Evolutionary conservation across 2,797 vertebrate genomes (phyloP).

Genomic region (Gallinago stenura): DNA sequence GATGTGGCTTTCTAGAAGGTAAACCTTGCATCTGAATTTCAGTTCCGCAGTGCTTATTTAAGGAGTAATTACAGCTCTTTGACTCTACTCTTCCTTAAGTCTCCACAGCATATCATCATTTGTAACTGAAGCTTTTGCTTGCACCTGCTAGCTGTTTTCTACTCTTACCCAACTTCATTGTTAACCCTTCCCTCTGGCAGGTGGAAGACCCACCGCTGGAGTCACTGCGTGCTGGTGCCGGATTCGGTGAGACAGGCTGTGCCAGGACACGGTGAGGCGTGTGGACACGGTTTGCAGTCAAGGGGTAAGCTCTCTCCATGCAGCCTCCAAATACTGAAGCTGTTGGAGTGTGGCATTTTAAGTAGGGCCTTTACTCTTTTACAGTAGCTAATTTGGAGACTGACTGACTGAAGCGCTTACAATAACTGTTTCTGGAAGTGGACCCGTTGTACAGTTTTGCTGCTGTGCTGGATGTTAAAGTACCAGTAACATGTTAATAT

Average conservation of each 20-base stretch:
- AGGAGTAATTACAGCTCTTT: background rate
- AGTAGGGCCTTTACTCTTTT: background rate
- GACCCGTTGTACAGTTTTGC: background rate
- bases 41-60: background rate
- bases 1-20: background rate
- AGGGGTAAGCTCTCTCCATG: conserved; percentile 81
- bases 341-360: background rate
- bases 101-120: rapidly evolving
- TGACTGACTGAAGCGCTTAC: background rate
- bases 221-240: conserved; percentile 88
- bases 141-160: background rate
- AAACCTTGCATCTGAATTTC: background rate
- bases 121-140: background rate
- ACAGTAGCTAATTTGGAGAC: background rate
- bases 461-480: background rate
- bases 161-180: rapidly evolving
- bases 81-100: background rate
- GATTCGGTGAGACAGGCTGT: conserved; percentile 83
- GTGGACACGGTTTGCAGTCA: conserved; percentile 90
- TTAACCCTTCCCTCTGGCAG: conserved; percentile 70
- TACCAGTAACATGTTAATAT: background rate
- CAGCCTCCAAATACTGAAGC: background rate
- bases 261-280: conserved; percentile 82
- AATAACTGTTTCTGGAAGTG: background rate
- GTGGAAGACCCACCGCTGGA: conserved; percentile 92